Conservation (phyloP, 2,113 vertebrate genomes). For the Tautogolabrus adspersus region DNA sequence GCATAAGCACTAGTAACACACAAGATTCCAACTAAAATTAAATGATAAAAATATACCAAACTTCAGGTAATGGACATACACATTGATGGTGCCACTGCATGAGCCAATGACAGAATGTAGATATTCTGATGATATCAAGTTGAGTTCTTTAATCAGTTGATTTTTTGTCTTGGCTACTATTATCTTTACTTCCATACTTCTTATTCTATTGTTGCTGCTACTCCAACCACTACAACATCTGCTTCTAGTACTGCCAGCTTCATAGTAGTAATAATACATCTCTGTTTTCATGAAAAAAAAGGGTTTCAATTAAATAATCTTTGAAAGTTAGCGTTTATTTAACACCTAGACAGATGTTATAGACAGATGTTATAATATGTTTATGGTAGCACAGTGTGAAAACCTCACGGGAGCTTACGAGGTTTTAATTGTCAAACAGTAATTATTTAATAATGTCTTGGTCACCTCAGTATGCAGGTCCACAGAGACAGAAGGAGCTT, state of each 20-base stretch:
- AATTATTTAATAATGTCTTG: background rate
- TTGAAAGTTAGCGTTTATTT: background rate
- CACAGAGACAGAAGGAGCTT: background rate
- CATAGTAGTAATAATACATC: background rate
- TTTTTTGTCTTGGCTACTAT: background rate
- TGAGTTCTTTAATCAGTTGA: background rate
- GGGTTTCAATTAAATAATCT: background rate
- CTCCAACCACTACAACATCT: background rate
- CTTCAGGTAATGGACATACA: no score
- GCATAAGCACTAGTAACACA: no score
- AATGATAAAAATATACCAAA: no score
- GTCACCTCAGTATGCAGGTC: constrained; percentile 4
- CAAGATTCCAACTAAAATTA: no score
- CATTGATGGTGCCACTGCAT: no score
- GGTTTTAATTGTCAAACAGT: background rate
- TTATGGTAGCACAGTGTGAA: background rate
- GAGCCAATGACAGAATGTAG: no score
- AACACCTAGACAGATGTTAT: background rate
- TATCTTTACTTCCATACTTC: no score
- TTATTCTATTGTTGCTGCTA: background rate
- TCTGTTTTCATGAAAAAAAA: background rate
- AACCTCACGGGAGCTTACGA: background rate
- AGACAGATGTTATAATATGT: constrained; percentile 1
- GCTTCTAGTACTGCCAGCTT: background rate
- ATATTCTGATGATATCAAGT: background rate